phyloP scores from a whole-genome alignment of 2,113 vertebrate species.

The Delphinapterus leucas region DNA sequence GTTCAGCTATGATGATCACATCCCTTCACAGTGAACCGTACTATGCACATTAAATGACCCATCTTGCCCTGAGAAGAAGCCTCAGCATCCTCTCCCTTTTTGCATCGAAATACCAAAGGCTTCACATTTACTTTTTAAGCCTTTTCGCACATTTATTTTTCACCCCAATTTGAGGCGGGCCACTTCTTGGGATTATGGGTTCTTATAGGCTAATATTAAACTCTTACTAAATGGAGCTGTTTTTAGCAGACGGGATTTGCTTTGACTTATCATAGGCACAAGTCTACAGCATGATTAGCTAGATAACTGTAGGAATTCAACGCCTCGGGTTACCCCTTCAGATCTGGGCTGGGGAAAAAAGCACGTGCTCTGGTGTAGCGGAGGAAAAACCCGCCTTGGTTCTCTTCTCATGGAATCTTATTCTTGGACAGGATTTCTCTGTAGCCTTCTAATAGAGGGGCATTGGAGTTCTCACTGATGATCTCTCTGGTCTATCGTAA shows the following conservation, averaged over 20 bases:
- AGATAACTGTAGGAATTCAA: neutral
- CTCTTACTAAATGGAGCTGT: neutral
- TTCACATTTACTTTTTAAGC: neutral
- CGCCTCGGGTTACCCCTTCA: neutral
- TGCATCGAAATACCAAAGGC: neutral
- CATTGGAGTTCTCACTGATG: neutral
- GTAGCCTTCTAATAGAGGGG: neutral
- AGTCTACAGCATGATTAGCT: neutral
- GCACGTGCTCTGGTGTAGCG: neutral
- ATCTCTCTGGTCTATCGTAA: neutral
- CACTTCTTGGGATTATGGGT: neutral
- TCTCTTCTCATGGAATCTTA: neutral
- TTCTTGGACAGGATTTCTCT: neutral
- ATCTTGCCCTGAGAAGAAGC: neutral
- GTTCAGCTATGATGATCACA: neutral
- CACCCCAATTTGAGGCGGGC: neutral
- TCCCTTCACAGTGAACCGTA: neutral
- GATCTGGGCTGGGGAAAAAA: neutral
- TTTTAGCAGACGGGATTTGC: neutral
- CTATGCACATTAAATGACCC: neutral
- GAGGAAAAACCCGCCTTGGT: neutral
- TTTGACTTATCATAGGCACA: neutral
- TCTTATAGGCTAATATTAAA: neutral
- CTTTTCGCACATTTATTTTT: neutral
- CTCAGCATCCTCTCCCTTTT: neutral